These are phyloP conservation scores for Megaceryle torquata DNA, from an alignment of 2,113 vertebrate genomes.

Conservation along the genomic window DNA sequence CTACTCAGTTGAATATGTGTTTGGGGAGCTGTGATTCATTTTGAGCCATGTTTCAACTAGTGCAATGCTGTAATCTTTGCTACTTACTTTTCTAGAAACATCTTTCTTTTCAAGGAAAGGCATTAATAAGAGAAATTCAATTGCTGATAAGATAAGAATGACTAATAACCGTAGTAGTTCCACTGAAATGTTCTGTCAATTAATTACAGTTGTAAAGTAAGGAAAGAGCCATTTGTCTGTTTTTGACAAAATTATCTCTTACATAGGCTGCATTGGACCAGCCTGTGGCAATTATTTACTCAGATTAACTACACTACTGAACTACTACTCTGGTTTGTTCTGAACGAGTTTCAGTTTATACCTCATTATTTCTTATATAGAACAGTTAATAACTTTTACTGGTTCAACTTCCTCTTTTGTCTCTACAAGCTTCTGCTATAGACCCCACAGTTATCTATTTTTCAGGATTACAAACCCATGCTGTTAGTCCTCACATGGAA, in stretches of 20 bases:
- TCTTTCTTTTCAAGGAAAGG: neutral
- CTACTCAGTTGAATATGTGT: neutral
- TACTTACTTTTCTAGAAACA: neutral
- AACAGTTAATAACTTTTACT: neutral
- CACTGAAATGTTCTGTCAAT: neutral
- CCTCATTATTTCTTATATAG: neutral
- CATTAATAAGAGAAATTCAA: neutral
- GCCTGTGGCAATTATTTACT: neutral
- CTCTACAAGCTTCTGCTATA: neutral
- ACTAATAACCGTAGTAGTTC: neutral
- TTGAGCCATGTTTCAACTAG: neutral
- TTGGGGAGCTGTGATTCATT: neutral
- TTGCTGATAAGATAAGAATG: neutral
- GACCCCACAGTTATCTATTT: neutral
- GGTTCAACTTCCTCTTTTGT: neutral
- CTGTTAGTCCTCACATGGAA: neutral
- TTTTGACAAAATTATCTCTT: neutral
- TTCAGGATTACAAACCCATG: neutral
- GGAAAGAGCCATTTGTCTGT: neutral
- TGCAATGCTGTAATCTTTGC: neutral
- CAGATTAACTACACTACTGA: neutral
- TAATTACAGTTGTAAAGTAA: neutral
- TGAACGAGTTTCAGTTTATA: neutral
- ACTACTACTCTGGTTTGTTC: neutral
- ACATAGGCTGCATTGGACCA: neutral